Conservation (phyloP, 2,797 vertebrate genomes). For the Sparus aurata region DNA sequence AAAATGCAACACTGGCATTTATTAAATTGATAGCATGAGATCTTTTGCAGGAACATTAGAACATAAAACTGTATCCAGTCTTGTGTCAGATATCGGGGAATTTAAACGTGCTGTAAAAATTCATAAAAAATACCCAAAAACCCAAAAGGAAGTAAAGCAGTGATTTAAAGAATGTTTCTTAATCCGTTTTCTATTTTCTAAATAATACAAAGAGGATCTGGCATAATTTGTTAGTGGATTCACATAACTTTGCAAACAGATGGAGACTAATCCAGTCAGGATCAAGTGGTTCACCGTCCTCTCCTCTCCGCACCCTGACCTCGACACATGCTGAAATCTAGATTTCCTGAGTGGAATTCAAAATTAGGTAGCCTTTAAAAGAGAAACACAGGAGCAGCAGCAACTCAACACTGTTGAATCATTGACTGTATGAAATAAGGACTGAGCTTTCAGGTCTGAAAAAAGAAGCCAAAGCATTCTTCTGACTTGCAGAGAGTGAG, state of each 20-base stretch:
- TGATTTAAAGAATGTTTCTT: background rate
- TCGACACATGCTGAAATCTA: background rate
- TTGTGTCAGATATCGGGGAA: background rate
- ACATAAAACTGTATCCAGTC: constrained; percentile 5
- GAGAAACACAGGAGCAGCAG: background rate
- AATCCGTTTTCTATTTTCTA: background rate
- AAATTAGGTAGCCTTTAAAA: background rate
- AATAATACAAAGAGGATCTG: background rate
- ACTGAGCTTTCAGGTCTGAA: no score
- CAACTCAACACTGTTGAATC: no score
- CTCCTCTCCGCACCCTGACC: background rate
- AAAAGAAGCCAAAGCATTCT: no score
- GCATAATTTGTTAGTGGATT: background rate
- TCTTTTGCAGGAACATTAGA: constrained; percentile 8
- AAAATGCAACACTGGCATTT: constrained; percentile 35
- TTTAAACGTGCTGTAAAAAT: background rate
- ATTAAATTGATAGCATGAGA: constrained; percentile 24
- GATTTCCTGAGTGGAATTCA: background rate
- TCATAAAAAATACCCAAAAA: background rate
- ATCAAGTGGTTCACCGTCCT: background rate
- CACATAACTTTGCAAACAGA: background rate
- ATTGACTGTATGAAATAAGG: no score
- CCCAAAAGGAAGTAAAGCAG: no score
- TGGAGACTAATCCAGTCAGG: constrained; percentile 3
- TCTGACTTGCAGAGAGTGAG: no score